phyloP scores from a whole-genome alignment of 2,888 invertebrate genomes.

The Morinoia aosen region DNA sequence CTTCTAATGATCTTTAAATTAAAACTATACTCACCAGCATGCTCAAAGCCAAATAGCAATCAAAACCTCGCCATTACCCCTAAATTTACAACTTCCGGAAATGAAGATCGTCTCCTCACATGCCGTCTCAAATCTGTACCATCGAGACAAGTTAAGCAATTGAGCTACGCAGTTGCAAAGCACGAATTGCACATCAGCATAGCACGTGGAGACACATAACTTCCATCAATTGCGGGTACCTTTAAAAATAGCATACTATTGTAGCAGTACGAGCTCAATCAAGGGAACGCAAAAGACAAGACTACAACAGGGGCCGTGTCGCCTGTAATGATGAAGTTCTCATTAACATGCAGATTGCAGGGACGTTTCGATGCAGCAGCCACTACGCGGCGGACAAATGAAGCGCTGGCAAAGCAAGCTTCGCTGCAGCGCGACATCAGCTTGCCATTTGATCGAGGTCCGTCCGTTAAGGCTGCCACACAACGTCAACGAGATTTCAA shows the following conservation, averaged over 20 bases:
- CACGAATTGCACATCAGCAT: neutral
- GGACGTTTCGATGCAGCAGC: neutral
- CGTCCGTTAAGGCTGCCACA: neutral
- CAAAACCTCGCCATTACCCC: neutral
- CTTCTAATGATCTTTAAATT: too few relatives aligned
- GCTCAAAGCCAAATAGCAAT: neutral
- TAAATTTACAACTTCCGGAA: neutral
- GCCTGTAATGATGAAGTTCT: conserved; percentile 1
- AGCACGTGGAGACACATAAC: neutral
- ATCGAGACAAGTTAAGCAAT: neutral
- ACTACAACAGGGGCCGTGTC: neutral
- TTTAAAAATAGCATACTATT: neutral
- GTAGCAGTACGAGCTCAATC: neutral
- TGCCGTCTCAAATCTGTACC: too few relatives aligned
- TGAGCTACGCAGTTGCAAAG: neutral
- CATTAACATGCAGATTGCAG: conserved; percentile 24
- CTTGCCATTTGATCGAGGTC: neutral
- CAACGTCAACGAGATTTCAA: neutral
- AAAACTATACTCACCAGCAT: neutral
- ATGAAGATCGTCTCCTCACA: neutral
- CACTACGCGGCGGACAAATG: neutral
- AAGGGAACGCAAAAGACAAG: neutral
- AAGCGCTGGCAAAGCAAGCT: neutral
- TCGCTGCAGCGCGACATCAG: neutral
- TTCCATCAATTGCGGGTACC: neutral